Evolutionary conservation across 2,797 vertebrate species (phyloP).

Genomic region (Ispidina picta): DNA sequence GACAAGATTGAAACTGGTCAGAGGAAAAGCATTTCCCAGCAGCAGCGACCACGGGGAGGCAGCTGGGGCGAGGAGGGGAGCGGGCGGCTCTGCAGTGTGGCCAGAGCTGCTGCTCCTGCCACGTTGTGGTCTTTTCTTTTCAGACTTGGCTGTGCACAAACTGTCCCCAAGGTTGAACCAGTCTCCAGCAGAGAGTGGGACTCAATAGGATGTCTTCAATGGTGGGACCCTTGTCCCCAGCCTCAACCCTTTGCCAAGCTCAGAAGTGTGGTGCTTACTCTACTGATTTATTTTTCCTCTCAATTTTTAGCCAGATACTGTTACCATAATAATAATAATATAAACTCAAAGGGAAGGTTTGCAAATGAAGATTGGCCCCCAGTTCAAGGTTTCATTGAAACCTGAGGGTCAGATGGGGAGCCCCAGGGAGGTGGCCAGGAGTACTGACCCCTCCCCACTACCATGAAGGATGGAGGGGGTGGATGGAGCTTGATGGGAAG

Average conservation of each 20-base stretch:
- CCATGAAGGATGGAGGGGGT: background rate
- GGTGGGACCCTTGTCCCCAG: background rate
- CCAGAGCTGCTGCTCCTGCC: background rate
- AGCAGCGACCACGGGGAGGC: constrained; percentile 26
- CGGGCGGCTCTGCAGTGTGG: rapidly evolving
- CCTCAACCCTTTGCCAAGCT: background rate
- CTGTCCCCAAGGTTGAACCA: background rate
- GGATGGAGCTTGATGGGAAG: background rate
- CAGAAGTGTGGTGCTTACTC: rapidly evolving
- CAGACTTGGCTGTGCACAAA: background rate
- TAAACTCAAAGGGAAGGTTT: background rate
- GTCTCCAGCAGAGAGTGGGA: background rate
- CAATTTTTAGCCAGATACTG: background rate
- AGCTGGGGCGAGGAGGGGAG: constrained; percentile 11
- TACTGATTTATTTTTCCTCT: background rate
- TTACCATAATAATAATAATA: background rate
- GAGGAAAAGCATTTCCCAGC: constrained; percentile 39
- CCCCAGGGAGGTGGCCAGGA: rapidly evolving
- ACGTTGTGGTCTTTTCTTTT: background rate
- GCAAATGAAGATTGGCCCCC: background rate
- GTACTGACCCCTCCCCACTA: background rate
- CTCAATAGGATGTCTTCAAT: rapidly evolving
- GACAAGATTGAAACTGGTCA: constrained; percentile 18
- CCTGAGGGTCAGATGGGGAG: background rate
- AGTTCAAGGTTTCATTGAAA: background rate